Conservation (phyloP, 2,888 invertebrate species). For the Latrodectus elegans region DNA sequence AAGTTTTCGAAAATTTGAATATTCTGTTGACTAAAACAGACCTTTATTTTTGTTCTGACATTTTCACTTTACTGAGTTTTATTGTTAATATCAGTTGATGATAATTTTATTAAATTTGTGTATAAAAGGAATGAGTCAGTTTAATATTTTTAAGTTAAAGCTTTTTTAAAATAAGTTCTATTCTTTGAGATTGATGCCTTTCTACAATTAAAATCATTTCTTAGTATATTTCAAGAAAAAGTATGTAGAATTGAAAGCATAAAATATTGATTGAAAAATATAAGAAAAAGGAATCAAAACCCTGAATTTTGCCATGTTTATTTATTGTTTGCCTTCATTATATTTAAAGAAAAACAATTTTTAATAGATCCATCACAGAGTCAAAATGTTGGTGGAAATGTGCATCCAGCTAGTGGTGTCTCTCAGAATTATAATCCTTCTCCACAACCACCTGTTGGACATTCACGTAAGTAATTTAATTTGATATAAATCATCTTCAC, state of each 20-base stretch:
- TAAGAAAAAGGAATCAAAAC: not conserved
- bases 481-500: not conserved
- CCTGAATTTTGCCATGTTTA: not conserved
- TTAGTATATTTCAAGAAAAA: not conserved
- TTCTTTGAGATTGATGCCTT: too few relatives aligned
- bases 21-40: too few relatives aligned
- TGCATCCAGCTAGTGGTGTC: conserved; percentile 17
- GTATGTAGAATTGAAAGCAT: not conserved
- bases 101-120: too few relatives aligned
- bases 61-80: too few relatives aligned
- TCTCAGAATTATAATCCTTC: conserved; percentile 49
- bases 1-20: too few relatives aligned
- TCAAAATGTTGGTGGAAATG: conserved; percentile 47
- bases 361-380: conserved; percentile 35
- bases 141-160: too few relatives aligned
- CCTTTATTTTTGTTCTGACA: too few relatives aligned
- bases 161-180: too few relatives aligned
- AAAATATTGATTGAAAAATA: not conserved
- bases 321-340: not conserved
- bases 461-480: conserved; percentile 48
- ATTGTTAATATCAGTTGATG: too few relatives aligned
- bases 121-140: too few relatives aligned
- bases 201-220: not conserved
- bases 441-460: conserved; percentile 56
- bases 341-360: too few relatives aligned